phyloP scores from a whole-genome alignment of 2,797 vertebrate species.

The Anguilla megastoma region DNA sequence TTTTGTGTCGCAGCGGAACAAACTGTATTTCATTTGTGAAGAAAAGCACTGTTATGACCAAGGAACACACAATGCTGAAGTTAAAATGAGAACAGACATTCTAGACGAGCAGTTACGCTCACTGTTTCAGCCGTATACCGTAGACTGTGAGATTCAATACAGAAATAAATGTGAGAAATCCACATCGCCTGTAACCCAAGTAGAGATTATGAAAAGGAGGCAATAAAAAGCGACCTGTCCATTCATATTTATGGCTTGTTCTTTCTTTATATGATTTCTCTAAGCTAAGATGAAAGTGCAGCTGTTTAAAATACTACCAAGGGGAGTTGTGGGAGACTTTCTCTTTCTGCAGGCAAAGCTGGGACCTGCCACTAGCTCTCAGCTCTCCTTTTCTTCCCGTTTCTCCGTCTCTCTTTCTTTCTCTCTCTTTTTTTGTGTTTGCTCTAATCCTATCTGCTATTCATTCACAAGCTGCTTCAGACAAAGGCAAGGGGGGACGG shows the following conservation, averaged over 20 bases:
- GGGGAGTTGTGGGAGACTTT: conserved; percentile 24
- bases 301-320: conserved; percentile 40
- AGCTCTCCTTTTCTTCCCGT: conserved; percentile 27
- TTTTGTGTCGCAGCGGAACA: neutral
- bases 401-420: conserved; percentile 36
- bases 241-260: conserved; percentile 51
- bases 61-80: neutral
- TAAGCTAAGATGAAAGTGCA: conserved; percentile 50
- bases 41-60: neutral
- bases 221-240: conserved; percentile 32
- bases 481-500: conserved; percentile 52
- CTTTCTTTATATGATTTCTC: conserved; percentile 32
- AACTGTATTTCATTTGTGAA: neutral
- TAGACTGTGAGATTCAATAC: neutral
- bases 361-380: neutral
- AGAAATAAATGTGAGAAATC: conserved; percentile 40
- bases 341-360: conserved; percentile 32
- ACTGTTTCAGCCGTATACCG: neutral
- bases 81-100: neutral
- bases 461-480: conserved; percentile 56
- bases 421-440: conserved; percentile 24
- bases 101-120: neutral
- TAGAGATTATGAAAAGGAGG: conserved; percentile 25
- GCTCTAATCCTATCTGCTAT: conserved; percentile 62
- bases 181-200: neutral